Conservation (phyloP, 53 echinoderm and acorn worm genomes). For the Echinometra lucunter region DNA sequence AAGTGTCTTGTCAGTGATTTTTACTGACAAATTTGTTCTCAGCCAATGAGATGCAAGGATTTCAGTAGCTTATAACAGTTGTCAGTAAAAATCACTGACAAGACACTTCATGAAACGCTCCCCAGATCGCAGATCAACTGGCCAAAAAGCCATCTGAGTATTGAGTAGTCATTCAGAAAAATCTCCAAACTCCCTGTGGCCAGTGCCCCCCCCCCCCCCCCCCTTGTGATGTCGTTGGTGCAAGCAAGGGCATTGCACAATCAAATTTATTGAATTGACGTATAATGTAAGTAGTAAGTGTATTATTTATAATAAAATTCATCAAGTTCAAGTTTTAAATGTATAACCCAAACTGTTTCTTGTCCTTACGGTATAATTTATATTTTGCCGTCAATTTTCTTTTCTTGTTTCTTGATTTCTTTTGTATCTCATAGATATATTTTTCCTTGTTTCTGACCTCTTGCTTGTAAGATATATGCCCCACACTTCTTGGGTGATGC, state of each 20-base stretch:
- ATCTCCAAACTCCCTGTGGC: no score
- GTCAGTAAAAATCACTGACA: no score
- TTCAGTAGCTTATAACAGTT: no score
- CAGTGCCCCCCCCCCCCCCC: no score
- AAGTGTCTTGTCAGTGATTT: no score
- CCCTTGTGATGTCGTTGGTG: neutral
- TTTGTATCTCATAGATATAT: neutral
- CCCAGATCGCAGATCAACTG: no score
- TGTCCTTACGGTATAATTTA: neutral
- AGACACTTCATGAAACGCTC: no score
- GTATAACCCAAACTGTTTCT: neutral
- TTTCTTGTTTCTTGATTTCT: neutral
- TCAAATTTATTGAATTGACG: neutral
- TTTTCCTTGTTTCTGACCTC: neutral
- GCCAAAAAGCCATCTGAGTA: no score
- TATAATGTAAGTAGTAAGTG: no score
- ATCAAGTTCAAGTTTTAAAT: neutral
- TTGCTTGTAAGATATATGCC: neutral
- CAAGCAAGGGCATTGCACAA: neutral
- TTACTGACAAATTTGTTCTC: no score
- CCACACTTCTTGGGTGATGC: neutral
- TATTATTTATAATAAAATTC: neutral
- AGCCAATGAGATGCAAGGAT: no score
- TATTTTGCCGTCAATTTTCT: neutral
- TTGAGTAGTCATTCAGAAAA: no score